Evolutionary conservation across 2,113 vertebrate species (phyloP), one percentile per base, ranked within the genome.

Genomic region (Chaenogobius annularis): DNA sequence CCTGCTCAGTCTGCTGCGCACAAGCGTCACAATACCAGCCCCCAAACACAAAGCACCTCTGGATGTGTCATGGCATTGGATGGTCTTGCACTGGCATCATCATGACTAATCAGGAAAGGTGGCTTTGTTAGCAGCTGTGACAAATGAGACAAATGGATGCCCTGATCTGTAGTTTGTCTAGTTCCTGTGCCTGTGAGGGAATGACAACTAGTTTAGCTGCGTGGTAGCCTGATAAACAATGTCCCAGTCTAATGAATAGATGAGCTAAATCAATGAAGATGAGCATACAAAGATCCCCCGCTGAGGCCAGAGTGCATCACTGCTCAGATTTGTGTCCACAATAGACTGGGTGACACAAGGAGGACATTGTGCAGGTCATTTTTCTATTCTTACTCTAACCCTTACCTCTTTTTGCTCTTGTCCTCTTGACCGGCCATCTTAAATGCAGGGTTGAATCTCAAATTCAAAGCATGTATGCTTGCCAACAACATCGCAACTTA

Each of bases 261-360:
- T 90, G 87, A 90, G 89, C 90, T 90, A 92, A 93, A 92, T 93
- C 89, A 89, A 90, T 86, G 87, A 87, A 91, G 92, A 91, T 91
- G 89, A 79, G 80, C 78, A 82, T 87, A 94, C 92, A 93, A 94
- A 94, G 93, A 89, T 90, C 92, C 89, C 93, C 92, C 68, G 91
- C 85, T 82, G 87, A 81, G 91, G 72, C 83, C 83, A 73, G 78
- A 92, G 90, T 91, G 90, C 93, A 91, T 93, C 92, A 86, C 90
- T 86, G 90, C 89, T 86, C 88, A 83, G 91, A 93, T 91, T 91
- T 91, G 84, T 91, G 90, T 90, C 87, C 83, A 94, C 92, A 93
- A 94, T 93, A 79, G 93, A 82, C 85, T 83, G 83, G 90, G 93
- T 93, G 86, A 90, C 92, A 91, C 91, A 90, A 93, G 92, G 88